Base-by-base conservation (phyloP, 2,888 invertebrate genomes). In the Hemistola chrysoprasaria region DNA sequence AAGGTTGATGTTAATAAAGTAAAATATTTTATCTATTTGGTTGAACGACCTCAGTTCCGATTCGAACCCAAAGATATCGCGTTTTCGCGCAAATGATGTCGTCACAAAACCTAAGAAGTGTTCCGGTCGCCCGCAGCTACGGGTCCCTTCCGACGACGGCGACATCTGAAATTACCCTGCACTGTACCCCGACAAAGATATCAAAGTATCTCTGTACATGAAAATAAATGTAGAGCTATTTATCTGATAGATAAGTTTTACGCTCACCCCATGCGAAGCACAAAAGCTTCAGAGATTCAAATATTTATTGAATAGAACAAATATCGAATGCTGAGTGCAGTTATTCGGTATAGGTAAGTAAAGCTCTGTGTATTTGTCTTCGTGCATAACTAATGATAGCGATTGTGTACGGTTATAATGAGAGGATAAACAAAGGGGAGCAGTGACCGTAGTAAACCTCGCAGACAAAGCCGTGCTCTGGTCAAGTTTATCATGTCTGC, bases 401-500 rank as follows among this genome's bases (percentile, higher is more conserved):
- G 48, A 49, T 47, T 47, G 44, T 31, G 35, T 24, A 38, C 37
- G 42, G 29, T 47, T 31, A 30, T 47, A 50, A 50, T 40, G 53
- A 42, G 40, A 27, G 33, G 34, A 55, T 63, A 63, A 72, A 69
- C 64, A 66, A 70, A 61, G 62, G 61, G 52, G 49, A 53, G 59
- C 59, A 63, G 55, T 56, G 60, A 60, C 60, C 59, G 58, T 47
- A 53, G 50, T 51, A 31, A 55, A 51, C 50, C 34, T 45, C 46
- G 53, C 59, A 65, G 65, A 73, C 71, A 74, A 74, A 73, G 69
- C 69, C 50, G 43, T 49, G 57, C 59, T 59, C 66, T 65, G 78
- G 78, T 77, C 76, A 79, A 79, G 74, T 79, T 80, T 73, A 72
- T 69, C 66, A n/a, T n/a, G n/a, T n/a, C n/a, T n/a, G n/a, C n/a